These are phyloP conservation scores for Epinotia bilunana DNA, from an alignment of 2,888 invertebrate genomes.

Conservation along the genomic window DNA sequence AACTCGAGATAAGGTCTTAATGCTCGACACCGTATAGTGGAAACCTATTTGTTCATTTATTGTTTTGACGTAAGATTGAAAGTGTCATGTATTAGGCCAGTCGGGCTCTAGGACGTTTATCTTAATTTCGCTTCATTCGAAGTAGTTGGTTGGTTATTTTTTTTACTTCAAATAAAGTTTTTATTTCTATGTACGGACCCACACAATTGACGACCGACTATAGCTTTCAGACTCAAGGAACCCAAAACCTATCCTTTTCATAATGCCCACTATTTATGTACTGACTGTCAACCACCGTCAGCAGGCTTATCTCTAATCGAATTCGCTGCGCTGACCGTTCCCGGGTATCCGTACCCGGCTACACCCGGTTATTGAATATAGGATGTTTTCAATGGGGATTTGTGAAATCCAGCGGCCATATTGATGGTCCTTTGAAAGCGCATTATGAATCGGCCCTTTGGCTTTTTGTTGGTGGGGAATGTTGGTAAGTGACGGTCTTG, in stretches of 20 bases:
- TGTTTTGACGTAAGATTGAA: no score
- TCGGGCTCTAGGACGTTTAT: no score
- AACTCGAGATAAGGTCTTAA: no score
- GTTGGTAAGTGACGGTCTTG: background rate
- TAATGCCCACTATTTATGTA: conserved; percentile 25
- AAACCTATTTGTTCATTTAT: no score
- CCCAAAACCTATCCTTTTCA: conserved; percentile 12
- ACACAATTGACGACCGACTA: background rate
- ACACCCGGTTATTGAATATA: conserved; percentile 45
- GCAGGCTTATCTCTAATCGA: conserved; percentile 33
- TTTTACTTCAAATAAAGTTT: no score
- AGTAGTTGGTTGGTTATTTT: no score
- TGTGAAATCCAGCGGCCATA: conserved; percentile 55
- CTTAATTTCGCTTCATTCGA: no score
- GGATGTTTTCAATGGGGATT: conserved; percentile 60
- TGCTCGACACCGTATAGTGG: no score
- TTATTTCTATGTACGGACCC: no score
- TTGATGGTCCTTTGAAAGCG: conserved; percentile 52
- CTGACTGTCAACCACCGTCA: conserved; percentile 14
- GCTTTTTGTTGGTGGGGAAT: conserved; percentile 18
- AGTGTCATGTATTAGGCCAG: no score
- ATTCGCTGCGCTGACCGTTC: conserved; percentile 30
- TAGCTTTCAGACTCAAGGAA: background rate
- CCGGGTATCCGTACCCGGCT: background rate
- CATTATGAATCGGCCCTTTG: conserved; percentile 52